A percentile compares a stretch with the other conserved stretches of the same genome.
phyloP scores from a whole-genome alignment of 2,888 invertebrate genomes.

The Holacanthella duospinosa region DNA sequence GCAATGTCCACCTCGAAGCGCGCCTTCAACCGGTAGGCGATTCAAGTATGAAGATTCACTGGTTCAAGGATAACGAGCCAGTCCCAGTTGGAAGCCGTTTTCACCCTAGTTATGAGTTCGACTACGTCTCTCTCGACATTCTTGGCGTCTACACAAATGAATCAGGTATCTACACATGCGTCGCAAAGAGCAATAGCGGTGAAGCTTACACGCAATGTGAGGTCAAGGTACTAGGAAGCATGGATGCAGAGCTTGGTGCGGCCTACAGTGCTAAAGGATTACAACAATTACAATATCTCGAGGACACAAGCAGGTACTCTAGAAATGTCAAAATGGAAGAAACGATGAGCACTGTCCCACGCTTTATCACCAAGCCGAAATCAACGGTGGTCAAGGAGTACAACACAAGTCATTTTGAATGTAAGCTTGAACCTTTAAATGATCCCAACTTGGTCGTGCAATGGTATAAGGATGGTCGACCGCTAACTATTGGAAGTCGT shows the following conservation, averaged over 20 bases:
- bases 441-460: slow-evolving; percentile 65
- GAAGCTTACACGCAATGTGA: slow-evolving; percentile 89
- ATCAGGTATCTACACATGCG: slow-evolving; percentile 76
- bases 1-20: slow-evolving; percentile 84
- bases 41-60: slow-evolving; percentile 76
- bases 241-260: slow-evolving; percentile 74
- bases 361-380: slow-evolving; percentile 77
- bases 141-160: slow-evolving; percentile 95
- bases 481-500: slow-evolving; percentile 82
- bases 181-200: slow-evolving; percentile 45
- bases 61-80: slow-evolving; percentile 91
- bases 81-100: slow-evolving; percentile 86
- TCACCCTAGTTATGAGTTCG: slow-evolving; percentile 91
- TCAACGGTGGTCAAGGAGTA: slow-evolving; percentile 75
- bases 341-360: slow-evolving; percentile 46
- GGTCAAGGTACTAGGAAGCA: slow-evolving; percentile 66
- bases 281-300: slow-evolving; percentile 78
- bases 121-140: slow-evolving; percentile 91
- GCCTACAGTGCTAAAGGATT: slow-evolving; percentile 88
- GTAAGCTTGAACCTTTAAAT: slow-evolving; percentile 90
- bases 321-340: slow-evolving; percentile 16
- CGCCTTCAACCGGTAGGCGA: slow-evolving; percentile 61
- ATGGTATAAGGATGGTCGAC: slow-evolving; percentile 52
- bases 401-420: slow-evolving; percentile 92
- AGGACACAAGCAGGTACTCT: slow-evolving; percentile 49